Base-by-base conservation (phyloP, 2,888 invertebrate genomes). In the Phragmatobia fuliginosa region DNA sequence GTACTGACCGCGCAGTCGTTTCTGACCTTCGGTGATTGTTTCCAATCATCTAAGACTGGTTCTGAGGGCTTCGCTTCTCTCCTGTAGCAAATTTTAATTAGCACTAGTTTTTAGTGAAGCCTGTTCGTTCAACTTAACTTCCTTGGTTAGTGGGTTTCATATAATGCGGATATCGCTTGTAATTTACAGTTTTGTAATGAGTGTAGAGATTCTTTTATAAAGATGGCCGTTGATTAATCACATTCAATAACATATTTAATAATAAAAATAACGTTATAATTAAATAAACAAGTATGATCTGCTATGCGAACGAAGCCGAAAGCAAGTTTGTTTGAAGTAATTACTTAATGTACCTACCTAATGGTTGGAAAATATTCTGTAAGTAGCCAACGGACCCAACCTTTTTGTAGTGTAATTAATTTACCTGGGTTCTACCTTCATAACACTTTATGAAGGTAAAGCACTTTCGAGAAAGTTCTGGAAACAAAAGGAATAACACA, bases 361-460 rank as follows among this genome's bases (percentile, higher is more conserved):
- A 32, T 32, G 33, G 33, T 31, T n/a, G 10, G 25, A 32, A 63
- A 63, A 63, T 49, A 52, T 63, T 63, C 25, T 32, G 49, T 33
- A 63, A 64, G 33, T 49, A 41, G 33, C 33, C 63, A 64, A 52
- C 33, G 52, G 63, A 52, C n/a, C 32, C 52, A 64, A 52, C 52
- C 49, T 63, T n/a, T 31, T 52, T 64, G 63, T 32, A 33, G 49
- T 33, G 33, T 52, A 62, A 62, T 62, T 31, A 62, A 62, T 62
- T 62, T 62, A 21, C 31, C 41, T 41, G n/a, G 63, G 33, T 32
- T n/a, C 52, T 49, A 49, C n/a, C 32, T 49, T 49, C 63, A 32
- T 52, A 31, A 49, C 52, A 33, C 52, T 56, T 49, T 49, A 49
- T 49, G n/a, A 49, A 49, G 45, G 45, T 49, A n/a, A n/a, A 49